A percentile compares a stretch with the other conserved stretches of the same genome.
phyloP scores from a whole-genome alignment of 2,113 vertebrate species.

The Muntiacus muntjak region DNA sequence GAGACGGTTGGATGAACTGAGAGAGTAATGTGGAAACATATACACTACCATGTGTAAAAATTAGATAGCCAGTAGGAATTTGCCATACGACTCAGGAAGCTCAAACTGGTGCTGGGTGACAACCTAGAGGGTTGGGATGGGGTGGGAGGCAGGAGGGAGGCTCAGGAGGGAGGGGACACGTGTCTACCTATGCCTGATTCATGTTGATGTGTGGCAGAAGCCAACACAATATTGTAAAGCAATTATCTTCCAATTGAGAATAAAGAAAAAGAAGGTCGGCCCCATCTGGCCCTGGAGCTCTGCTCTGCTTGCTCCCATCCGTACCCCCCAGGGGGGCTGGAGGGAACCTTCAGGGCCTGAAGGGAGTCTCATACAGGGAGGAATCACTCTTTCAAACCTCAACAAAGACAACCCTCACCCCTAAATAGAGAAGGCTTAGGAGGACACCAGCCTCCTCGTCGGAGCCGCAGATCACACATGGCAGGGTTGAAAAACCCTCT shows the following conservation, averaged over 20 bases:
- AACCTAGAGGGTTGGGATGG: background rate
- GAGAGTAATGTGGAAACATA: background rate
- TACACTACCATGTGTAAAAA: background rate
- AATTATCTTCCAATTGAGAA: background rate
- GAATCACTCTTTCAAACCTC: background rate
- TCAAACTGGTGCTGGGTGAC: background rate
- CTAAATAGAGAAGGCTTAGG: background rate
- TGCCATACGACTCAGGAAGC: background rate
- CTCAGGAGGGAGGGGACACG: too few relatives aligned
- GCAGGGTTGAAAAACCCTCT: background rate
- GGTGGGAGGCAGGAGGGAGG: too few relatives aligned
- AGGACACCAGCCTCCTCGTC: background rate
- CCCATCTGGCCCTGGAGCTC: accelerated
- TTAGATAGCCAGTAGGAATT: background rate
- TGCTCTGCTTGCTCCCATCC: accelerated
- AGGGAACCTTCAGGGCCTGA: background rate
- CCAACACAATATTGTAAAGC: background rate
- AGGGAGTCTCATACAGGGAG: accelerated
- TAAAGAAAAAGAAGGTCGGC: background rate
- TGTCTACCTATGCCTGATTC: background rate
- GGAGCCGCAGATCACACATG: background rate
- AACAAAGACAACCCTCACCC: background rate
- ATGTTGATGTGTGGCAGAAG: background rate
- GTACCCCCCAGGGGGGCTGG: accelerated
- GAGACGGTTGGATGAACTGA: background rate